phyloP scores from a whole-genome alignment of 1,140 invertebrate genomes.

The Nasonia longicornis region DNA sequence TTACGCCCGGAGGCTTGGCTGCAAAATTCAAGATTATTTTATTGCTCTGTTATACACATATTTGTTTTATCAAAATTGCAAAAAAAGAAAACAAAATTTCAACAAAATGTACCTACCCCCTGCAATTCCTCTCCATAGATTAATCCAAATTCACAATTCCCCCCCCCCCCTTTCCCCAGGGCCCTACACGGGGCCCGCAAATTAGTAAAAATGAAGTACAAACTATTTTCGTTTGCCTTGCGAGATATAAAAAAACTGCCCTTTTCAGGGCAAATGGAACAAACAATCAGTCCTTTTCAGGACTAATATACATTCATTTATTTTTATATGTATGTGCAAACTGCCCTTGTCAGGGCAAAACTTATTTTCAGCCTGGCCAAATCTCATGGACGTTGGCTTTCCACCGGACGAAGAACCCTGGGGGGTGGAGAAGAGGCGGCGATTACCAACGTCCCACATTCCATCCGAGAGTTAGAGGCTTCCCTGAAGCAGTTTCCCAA shows the following conservation, averaged over 20 bases:
- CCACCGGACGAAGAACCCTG: background rate
- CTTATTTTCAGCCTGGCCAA: conserved; percentile 9
- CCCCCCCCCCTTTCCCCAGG: conserved; percentile 56
- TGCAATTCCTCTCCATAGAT: conserved; percentile 34
- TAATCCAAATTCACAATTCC: conserved; percentile 42
- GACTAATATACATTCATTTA: conserved; percentile 40
- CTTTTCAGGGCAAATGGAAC: conserved; percentile 55
- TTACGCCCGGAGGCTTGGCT: background rate
- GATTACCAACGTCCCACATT: background rate
- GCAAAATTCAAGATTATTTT: conserved; percentile 5
- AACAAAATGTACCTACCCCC: conserved; percentile 31
- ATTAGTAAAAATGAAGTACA: conserved; percentile 53
- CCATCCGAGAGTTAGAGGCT: no score
- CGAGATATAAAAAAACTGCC: conserved; percentile 53
- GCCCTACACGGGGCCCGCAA: conserved; percentile 67
- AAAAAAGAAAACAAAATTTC: conserved; percentile 36
- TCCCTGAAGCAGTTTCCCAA: no score
- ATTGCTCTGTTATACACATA: background rate
- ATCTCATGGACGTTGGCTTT: background rate
- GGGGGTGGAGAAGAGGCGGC: no score
- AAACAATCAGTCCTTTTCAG: conserved; percentile 53
- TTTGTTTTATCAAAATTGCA: background rate
- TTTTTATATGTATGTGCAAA: conserved; percentile 3
- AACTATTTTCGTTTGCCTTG: conserved; percentile 42
- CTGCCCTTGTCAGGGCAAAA: conserved; percentile 47